Base-by-base conservation (phyloP, 2,888 invertebrate species). In the Pristionchus exspectatus region DNA sequence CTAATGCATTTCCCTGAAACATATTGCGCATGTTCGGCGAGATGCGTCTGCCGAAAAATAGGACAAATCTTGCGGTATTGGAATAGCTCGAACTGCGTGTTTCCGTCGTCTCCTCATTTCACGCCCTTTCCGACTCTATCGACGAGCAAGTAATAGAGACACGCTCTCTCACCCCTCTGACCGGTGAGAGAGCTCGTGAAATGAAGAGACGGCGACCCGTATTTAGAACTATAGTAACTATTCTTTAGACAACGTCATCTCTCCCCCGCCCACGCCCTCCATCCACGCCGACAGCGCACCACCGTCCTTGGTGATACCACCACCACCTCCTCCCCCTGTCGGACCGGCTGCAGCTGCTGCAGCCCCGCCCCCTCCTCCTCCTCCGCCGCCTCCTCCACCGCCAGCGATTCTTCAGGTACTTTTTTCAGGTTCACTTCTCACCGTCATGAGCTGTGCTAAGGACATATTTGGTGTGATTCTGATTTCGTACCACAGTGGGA, bases 371-470 rank as follows among this genome's bases (percentile, higher is more conserved):
- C 90, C 44, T 24, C 90, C 89, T 0, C 90, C 44, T 24, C 90
- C 89, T 0, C 90, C 91, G 21, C 89, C 91, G 27, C 91, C 90
- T 0, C 90, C 90, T 1, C 90, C 91, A 38, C 90, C 88, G 0
- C 72, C 50, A 21, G 54, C 59, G 14, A 0, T 21, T 0, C 7
- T 63, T 33, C 50, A 54, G 27, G 54, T 83, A 4, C 44, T 7
- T 9, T 50, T 10, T 12, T 50, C 7, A 50, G 44, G 0, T 9
- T 50, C 44, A 50, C 44, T 50, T 50, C 44, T 50, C 44, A 44
- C 9, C 44, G 44, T 44, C 44, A 44, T 44, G 44, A 44, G 44
- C 44, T 9, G 44, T 44, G 44, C 9, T 9, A 44, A 5, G 44
- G 44, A 44, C 3, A 7, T 3, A 50, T 50, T 50, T 50, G 7